Percentiles rank a stretch among this genome's conserved stretches.
These are phyloP conservation scores for Astropecten irregularis DNA, from an alignment of 53 echinoderm and acorn worm genomes.

Conservation along the genomic window DNA sequence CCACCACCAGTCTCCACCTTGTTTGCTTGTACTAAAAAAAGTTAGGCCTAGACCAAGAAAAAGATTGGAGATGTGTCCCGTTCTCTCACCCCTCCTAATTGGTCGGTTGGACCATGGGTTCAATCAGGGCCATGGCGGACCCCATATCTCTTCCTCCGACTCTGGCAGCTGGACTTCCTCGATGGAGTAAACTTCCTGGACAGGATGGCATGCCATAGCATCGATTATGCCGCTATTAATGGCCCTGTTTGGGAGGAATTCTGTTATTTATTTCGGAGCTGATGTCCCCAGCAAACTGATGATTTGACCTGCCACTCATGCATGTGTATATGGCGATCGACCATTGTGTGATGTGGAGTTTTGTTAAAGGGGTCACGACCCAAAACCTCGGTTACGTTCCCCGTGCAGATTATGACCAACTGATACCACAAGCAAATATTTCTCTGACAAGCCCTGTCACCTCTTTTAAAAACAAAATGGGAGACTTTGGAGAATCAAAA, in stretches of 20 bases:
- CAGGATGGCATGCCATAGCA: constrained; percentile 33
- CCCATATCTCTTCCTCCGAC: constrained; percentile 15
- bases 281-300: not conserved
- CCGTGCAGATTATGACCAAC: not conserved
- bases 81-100: constrained; percentile 10
- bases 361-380: constrained; percentile 11
- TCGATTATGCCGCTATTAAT: constrained; percentile 51
- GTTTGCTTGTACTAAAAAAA: constrained; percentile 25
- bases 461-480: not conserved
- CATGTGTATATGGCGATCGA: too few species aligned
- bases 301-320: not conserved
- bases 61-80: not conserved
- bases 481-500: too few species aligned
- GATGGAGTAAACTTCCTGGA: constrained; percentile 40
- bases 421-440: not conserved
- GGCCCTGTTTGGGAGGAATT: constrained; percentile 27
- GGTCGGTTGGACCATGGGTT: constrained; percentile 35
- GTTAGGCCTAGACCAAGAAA: not conserved
- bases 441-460: not conserved
- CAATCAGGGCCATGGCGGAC: constrained; percentile 32
- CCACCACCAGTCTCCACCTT: constrained; percentile 2
- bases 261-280: constrained; percentile 49
- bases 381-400: not conserved
- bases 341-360: not conserved
- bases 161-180: constrained; percentile 58